Evolutionary conservation across 1,140 invertebrate genomes (phyloP).

Genomic region (Dermatophagoides farinae): DNA sequence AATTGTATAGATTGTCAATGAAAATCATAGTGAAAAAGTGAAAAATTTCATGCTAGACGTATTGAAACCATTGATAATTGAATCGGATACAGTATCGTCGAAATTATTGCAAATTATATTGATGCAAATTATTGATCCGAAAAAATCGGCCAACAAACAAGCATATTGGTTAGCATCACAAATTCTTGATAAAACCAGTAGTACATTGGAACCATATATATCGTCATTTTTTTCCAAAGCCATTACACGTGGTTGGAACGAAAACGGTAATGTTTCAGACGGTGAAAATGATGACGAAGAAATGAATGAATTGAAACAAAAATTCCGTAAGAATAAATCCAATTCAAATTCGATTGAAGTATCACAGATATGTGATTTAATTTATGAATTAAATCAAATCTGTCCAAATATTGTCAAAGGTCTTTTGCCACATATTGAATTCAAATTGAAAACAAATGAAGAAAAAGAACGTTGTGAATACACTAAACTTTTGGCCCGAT

Average conservation of each 20-base stretch:
- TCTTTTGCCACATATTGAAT: conserved; percentile 81
- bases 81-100: conserved; percentile 82
- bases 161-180: conserved; percentile 77
- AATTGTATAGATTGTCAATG: conserved; percentile 34
- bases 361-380: conserved; percentile 58
- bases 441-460: conserved; percentile 52
- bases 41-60: conserved; percentile 92
- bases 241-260: conserved; percentile 5
- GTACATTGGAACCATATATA: conserved; percentile 79
- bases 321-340: not conserved
- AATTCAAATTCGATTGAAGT: conserved; percentile 3
- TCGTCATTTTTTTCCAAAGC: conserved; percentile 13
- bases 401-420: conserved; percentile 64
- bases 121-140: conserved; percentile 84
- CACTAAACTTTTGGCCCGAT: conserved; percentile 70
- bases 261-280: conserved; percentile 16
- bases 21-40: conserved; percentile 84
- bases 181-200: conserved; percentile 65
- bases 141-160: conserved; percentile 69
- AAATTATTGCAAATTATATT: conserved; percentile 82
- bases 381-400: conserved; percentile 88
- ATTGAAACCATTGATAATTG: conserved; percentile 72
- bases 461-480: conserved; percentile 64
- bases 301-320: not conserved
- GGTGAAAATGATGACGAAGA: conserved; percentile 10